Conservation (phyloP, 1,140 invertebrate species). For the Bombus sibiricus region DNA sequence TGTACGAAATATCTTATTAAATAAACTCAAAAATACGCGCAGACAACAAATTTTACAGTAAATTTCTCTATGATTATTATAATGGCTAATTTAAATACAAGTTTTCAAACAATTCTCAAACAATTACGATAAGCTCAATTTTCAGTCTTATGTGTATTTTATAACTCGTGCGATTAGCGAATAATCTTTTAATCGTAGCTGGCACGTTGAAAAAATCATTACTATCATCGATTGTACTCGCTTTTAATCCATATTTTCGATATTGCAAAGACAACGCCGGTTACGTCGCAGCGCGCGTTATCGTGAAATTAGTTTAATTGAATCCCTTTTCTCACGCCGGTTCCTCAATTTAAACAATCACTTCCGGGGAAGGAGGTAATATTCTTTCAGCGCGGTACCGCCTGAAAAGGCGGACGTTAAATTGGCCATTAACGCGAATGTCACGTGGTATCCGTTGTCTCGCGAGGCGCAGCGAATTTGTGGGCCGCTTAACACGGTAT, state of each 20-base stretch:
- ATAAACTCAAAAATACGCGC: not conserved
- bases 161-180: not conserved
- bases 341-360: not conserved
- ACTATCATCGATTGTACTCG: not conserved
- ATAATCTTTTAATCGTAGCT: not conserved
- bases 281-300: too few species aligned
- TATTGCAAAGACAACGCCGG: too few species aligned
- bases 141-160: not conserved
- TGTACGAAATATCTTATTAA: not conserved
- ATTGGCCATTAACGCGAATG: slow-evolving; percentile 13
- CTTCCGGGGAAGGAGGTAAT: not conserved
- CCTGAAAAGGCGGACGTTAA: not conserved
- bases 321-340: not conserved
- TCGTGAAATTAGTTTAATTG: slow-evolving; percentile 18
- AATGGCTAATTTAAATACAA: not conserved
- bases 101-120: not conserved
- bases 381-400: not conserved
- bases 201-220: not conserved
- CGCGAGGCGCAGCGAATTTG: not conserved
- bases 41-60: too few species aligned
- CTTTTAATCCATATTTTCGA: not conserved
- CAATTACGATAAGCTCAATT: not conserved
- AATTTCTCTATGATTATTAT: too few species aligned
- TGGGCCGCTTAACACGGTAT: slow-evolving; percentile 24
- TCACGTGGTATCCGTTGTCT: slow-evolving; percentile 6